Evolutionary conservation across 2,888 invertebrate species (phyloP), one percentile per base, ranked within the genome.

Genomic region (Drosophila barbarae): DNA sequence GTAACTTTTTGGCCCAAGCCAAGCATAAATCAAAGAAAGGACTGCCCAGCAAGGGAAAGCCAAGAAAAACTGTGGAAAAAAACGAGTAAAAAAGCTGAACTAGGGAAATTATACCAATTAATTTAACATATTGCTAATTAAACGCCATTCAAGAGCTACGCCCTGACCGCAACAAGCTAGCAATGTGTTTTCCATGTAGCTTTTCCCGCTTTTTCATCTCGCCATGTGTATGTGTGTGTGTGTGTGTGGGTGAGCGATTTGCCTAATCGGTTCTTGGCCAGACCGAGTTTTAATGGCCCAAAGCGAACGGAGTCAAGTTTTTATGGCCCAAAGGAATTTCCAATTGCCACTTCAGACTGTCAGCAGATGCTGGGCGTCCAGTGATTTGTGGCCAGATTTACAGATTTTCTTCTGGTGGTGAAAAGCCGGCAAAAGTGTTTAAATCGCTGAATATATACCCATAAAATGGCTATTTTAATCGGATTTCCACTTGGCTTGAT

Each of bases 111-210:
- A 72, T 35, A 58, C 70, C 70, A 77, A 77, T 77, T 79, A 77
- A 77, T 77, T 66, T 64, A 68, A 72, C 64, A 74, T 77, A 74
- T 77, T 66, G 72, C 72, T 77, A 79, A 76, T 79, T 77, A 79
- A 76, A 72, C 77, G 72, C 53, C 67, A 64, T 72, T 76, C 72
- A 66, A 60, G 44, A 35, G 38, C 32, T 47, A 42, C 30, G 39
- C 42, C 50, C 42, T 44, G 15, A 28, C 53, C 44, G 39, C 42
- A 64, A 46, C 52, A 57, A 52, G 52, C 30, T 47, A 30, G 28
- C 21, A 30, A 57, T 30, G 52, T 41, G 52, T 41, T 36, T 46
- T 58, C 56, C 5, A 21, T 41, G 8, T 3, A 18, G 46, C 18
- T 47, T 46, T 28, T 49, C 30, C 52, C 50, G 32, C 10, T 10